Base-by-base conservation (phyloP, 2,888 invertebrate species). In the Aleiodes testaceus region DNA sequence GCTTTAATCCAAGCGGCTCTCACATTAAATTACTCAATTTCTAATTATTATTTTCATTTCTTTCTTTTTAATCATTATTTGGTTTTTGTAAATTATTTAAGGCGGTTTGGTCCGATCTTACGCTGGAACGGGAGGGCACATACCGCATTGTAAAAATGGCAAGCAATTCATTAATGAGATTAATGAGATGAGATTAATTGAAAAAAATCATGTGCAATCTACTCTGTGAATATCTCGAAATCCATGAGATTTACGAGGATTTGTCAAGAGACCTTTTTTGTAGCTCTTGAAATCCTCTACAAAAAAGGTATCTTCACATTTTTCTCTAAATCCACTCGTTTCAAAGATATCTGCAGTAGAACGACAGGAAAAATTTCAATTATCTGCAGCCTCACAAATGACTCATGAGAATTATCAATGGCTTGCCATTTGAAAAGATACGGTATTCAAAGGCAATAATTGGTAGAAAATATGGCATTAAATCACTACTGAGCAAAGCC, bases 81-180 rank as follows among this genome's bases (percentile, higher is more conserved):
- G 20, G 20, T 14, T 20, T 50, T 68, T 26, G 12, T 50, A 20
- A 44, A 67, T 65, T 36, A 55, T 47, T 63, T 84, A 85, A 85
- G 84, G 85, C 85, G 82, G 78, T 81, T 85, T 84, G 84, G 84
- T 85, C 83, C 82, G 79, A 81, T 80, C 77, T 78, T 73, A 79
- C 75, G 75, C 72, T 66, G 71, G 55, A 70, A 70, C 72, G 66
- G 59, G 72, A 70, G 74, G 74, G 66, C 69, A 70, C 72, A 66
- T 66, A 72, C 68, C 68, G 72, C 47, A 73, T 74, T 71, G 64
- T 69, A 72, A 70, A 63, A 18, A 49, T 49, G 16, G 45, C 44
- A 68, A 69, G 64, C 20, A 36, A 36, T 36, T 36, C 36, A 36
- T 0, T 36, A 36, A 9, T 36, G 36, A 36, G 9, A 9, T 36